Evolutionary conservation across 2,113 vertebrate species (phyloP).

Genomic region (Microcebus griseorufus): DNA sequence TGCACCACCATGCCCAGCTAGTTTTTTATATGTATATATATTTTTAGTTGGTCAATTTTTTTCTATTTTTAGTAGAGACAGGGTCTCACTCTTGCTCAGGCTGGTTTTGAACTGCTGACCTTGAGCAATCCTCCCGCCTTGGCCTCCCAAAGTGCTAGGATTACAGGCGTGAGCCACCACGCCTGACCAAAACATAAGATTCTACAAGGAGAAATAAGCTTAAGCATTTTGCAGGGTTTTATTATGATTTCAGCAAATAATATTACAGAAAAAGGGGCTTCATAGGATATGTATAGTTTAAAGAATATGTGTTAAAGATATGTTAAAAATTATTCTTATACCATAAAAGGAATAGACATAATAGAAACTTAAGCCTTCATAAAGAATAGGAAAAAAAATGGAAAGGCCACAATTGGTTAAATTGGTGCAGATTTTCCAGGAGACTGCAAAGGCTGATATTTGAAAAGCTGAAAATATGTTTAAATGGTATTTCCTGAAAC

Average conservation of each 20-base stretch:
- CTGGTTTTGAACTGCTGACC: too few relatives aligned
- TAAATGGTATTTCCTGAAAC: background rate
- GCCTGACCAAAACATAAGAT: background rate
- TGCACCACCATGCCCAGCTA: too few relatives aligned
- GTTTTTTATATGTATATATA: too few relatives aligned
- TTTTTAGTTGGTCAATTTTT: too few relatives aligned
- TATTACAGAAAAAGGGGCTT: background rate
- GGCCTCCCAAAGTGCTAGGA: too few relatives aligned
- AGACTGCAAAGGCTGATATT: background rate
- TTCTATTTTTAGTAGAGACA: too few relatives aligned
- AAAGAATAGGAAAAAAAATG: background rate
- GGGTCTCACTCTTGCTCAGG: too few relatives aligned
- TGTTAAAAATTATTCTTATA: background rate
- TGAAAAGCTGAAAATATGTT: slow-evolving; percentile 31
- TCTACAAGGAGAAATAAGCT: background rate
- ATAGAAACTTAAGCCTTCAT: background rate
- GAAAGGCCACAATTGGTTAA: background rate
- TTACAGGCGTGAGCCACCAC: too few relatives aligned
- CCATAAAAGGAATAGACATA: background rate
- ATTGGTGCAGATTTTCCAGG: background rate
- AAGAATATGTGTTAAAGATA: background rate
- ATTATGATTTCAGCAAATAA: background rate
- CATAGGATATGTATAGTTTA: background rate
- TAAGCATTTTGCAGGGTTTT: background rate
- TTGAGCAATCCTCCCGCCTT: too few relatives aligned